Base-by-base conservation (phyloP, 2,113 vertebrate species). In the Perca fluviatilis region DNA sequence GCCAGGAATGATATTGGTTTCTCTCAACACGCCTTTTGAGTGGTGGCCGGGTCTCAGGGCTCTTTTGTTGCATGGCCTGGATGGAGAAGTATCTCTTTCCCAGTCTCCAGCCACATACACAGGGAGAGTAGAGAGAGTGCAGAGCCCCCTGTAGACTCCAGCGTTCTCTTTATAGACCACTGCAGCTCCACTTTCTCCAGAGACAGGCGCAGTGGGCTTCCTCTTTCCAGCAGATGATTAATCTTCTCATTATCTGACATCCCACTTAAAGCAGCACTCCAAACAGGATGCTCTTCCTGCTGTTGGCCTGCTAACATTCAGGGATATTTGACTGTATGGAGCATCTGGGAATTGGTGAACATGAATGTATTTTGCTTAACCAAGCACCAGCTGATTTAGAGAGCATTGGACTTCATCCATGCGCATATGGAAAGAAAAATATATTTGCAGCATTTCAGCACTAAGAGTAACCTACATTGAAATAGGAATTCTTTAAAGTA, bases 1-100 rank as follows among this genome's bases (percentile, higher is more conserved):
- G 80, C 83, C 86, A 54, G 90, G 89, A 88, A 93, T 94, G 91
- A 96, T 94, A 94, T 92, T 93, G 87, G 88, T 94, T 92, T 93
- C 94, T 92, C 90, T 95, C 93, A 93, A 85, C 90, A 65, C 70
- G 40, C 78, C 88, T 88, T 94, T 91, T 90, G 91, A 93, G 89
- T 51, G 70, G 75, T 69, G 68, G 57, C 76, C 47, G 61, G 57
- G 83, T 93, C 92, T 92, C 87, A 88, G 88, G 84, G 58, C 82
- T 92, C 90, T 91, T 93, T 94, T 94, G 92, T 95, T 89, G 78
- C 81, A 70, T 15, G 60, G 78, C 77, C 82, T 87, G 82, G 79
- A 87, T 78, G 74, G 54, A 85, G 80, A 81, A 71, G 89, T 79
- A 92, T 94, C 89, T 84, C 67, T 88, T 92, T 94, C 80, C 91